Evolutionary conservation across 2,888 invertebrate species (phyloP).

Genomic region (Mythimna impura): DNA sequence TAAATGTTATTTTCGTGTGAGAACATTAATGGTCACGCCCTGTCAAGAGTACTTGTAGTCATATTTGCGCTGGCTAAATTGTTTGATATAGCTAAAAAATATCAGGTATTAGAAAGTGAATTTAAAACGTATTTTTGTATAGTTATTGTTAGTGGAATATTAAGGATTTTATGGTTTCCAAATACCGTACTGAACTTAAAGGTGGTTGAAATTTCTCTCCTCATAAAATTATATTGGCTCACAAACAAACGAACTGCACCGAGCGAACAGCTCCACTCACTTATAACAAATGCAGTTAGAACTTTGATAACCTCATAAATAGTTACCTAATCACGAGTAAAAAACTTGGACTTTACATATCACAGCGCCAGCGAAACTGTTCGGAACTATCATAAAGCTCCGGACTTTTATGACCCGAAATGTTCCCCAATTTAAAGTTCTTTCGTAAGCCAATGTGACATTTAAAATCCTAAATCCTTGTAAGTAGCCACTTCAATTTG

Average conservation of each 20-base stretch:
- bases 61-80: background rate
- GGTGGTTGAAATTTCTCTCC: background rate
- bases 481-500: constrained; percentile 85
- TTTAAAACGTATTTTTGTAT: background rate
- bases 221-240: constrained; percentile 27
- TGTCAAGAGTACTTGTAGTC: background rate
- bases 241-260: constrained; percentile 21
- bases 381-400: constrained; percentile 53
- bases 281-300: constrained; percentile 32
- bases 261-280: constrained; percentile 7
- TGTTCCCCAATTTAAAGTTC: constrained; percentile 77
- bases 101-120: background rate
- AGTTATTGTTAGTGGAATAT: background rate
- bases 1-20: background rate
- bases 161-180: background rate
- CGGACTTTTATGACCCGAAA: constrained; percentile 69
- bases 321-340: constrained; percentile 50
- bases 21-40: background rate
- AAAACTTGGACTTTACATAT: constrained; percentile 53
- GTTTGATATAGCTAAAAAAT: background rate
- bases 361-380: constrained; percentile 46
- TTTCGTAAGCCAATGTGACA: constrained; percentile 72
- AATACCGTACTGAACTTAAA: background rate
- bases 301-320: constrained; percentile 52
- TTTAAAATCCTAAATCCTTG: constrained; percentile 82